These are phyloP conservation scores for Ibycter americanus DNA, from an alignment of 2,797 vertebrate species.

Conservation along the genomic window DNA sequence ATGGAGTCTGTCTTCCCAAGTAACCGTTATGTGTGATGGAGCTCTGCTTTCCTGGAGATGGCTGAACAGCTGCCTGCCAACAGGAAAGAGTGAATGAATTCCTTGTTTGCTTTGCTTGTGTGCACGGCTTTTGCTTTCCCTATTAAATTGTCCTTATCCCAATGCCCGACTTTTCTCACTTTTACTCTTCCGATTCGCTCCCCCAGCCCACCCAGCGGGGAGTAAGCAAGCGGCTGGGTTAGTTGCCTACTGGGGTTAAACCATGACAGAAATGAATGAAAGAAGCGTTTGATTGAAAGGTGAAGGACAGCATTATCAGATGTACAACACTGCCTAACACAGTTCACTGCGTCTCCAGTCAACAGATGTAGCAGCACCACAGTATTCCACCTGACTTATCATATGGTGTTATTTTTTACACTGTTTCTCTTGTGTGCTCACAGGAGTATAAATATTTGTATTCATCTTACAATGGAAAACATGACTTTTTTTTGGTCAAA, in stretches of 20 bases:
- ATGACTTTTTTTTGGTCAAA: background rate
- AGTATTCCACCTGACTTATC: background rate
- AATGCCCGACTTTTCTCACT: background rate
- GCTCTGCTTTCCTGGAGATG: background rate
- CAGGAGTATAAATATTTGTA: background rate
- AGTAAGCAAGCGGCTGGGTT: background rate
- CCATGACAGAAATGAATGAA: background rate
- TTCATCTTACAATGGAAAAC: background rate
- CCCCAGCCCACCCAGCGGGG: no score
- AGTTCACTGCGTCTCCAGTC: background rate
- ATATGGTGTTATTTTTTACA: background rate
- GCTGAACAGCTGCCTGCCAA: background rate
- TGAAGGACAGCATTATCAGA: background rate
- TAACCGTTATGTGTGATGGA: accelerated
- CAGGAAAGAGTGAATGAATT: background rate
- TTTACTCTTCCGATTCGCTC: background rate
- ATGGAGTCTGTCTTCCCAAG: background rate
- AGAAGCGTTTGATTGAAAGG: background rate
- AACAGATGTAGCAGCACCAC: background rate
- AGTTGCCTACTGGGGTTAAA: background rate
- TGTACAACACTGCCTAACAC: background rate
- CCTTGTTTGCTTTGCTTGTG: background rate
- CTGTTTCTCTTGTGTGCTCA: background rate
- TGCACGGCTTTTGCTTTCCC: background rate
- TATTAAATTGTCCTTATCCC: background rate